These are phyloP conservation scores for Butastur rufipennis DNA, from an alignment of 2,113 vertebrate species.

Conservation along the genomic window DNA sequence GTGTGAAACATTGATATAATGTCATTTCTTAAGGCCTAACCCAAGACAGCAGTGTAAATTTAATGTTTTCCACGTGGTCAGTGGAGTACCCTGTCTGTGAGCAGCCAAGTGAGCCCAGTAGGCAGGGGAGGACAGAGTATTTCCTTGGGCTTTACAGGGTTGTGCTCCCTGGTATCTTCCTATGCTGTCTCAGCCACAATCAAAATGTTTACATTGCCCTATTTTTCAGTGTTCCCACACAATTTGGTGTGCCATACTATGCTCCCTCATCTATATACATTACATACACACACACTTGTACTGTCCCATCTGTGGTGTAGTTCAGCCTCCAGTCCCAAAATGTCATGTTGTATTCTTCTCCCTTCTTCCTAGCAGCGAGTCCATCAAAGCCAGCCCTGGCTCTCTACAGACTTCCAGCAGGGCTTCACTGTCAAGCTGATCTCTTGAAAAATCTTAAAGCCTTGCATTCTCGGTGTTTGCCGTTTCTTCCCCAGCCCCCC, in stretches of 20 bases:
- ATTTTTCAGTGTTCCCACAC: not conserved
- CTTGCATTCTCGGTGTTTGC: not conserved
- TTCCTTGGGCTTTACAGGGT: not conserved
- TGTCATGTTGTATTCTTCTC: not conserved
- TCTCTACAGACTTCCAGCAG: not conserved
- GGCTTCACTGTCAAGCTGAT: not conserved
- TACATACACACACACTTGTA: too few relatives aligned
- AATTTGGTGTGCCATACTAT: not conserved
- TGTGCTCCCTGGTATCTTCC: not conserved
- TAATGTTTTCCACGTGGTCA: not conserved
- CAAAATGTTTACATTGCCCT: not conserved
- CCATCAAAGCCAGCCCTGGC: not conserved
- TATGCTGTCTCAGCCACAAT: not conserved
- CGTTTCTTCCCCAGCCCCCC: not conserved
- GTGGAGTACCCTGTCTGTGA: not conserved
- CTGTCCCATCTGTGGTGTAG: not conserved
- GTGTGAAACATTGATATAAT: not conserved
- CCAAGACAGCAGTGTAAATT: not conserved
- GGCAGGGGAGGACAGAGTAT: not conserved
- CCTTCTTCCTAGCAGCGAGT: not conserved
- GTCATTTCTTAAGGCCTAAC: not conserved
- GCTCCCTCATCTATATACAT: not conserved
- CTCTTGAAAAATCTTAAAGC: not conserved
- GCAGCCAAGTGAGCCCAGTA: not conserved
- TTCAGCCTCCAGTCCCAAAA: not conserved